Evolutionary conservation across 2,888 invertebrate genomes (phyloP), one percentile per base, ranked within the genome.

Genomic region (Argyresthia goedartella): DNA sequence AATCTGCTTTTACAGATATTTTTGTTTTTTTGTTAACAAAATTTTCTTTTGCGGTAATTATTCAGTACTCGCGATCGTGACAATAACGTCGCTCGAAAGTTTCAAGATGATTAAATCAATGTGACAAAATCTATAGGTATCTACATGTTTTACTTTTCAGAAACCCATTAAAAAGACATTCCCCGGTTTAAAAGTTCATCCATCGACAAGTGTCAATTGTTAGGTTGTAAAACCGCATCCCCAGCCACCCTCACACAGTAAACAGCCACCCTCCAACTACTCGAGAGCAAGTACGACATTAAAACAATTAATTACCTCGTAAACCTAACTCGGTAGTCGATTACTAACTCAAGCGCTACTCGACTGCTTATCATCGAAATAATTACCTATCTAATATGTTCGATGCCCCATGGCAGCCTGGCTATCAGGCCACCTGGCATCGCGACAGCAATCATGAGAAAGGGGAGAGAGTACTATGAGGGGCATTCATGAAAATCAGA

Each of bases 241-340:
- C 16, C 42, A 33, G 25, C 14, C 4, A 16, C 15, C 15, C 25
- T 33, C 11, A 7, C 34, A 33, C 34, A 65, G 65, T 66, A 73
- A 77, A 76, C 82, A 80, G 73, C 79, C 80, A 76, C 66, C 58
- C 59, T 60, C 25, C 25, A 6, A 25, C 25, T 25, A 25, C 25
- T 25, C 2, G 6, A 25, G 25, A 25, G 25, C 25, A 25, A 6
- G n/a, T n/a, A n/a, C n/a, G 11, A 62, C 62, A 67, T 76, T 81
- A 74, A 80, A 84, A 81, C 69, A 73, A 79, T 79, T 82, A 81
- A 85, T 76, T 70, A 63, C 63, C 65, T 60, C 67, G 74, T 82
- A 71, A 81, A 82, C 76, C 68, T 62, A 56, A 57, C 70, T 11
- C 79, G 65, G 79, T 74, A 73, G 80, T 67, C 59, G 65, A 64